Conservation (phyloP, 2,888 invertebrate species). For the Geophilus truncorum region DNA sequence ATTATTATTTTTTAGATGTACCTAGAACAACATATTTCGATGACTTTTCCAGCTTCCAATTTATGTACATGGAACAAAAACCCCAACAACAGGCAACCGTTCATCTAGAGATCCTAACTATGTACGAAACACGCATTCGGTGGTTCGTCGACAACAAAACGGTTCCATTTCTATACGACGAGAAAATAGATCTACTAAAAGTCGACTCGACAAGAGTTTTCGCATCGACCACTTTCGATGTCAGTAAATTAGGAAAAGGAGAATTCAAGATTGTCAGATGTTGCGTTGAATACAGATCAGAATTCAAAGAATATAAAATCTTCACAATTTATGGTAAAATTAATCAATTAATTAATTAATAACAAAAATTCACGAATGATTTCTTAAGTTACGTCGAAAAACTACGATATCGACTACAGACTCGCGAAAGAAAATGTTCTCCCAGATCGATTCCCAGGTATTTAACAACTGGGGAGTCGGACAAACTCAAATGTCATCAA, state of each 20-base stretch:
- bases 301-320: neutral
- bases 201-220: neutral
- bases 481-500: no score
- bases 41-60: neutral
- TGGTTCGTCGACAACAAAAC: neutral
- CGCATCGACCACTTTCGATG: neutral
- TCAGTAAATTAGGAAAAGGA: neutral
- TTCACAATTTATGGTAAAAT: neutral
- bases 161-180: neutral
- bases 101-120: neutral
- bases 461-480: no score
- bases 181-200: neutral
- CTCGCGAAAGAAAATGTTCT: neutral
- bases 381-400: neutral
- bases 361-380: neutral
- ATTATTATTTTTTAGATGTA: neutral
- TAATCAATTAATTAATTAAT: neutral
- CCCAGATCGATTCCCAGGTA: no score
- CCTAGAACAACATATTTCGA: neutral
- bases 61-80: neutral
- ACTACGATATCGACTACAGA: neutral
- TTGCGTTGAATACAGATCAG: neutral
- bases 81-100: neutral
- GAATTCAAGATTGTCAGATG: neutral
- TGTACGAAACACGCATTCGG: neutral